A percentile compares a stretch with the other conserved stretches of the same genome.
Conservation (phyloP, 2,113 vertebrate species). For the Scopus umbretta region DNA sequence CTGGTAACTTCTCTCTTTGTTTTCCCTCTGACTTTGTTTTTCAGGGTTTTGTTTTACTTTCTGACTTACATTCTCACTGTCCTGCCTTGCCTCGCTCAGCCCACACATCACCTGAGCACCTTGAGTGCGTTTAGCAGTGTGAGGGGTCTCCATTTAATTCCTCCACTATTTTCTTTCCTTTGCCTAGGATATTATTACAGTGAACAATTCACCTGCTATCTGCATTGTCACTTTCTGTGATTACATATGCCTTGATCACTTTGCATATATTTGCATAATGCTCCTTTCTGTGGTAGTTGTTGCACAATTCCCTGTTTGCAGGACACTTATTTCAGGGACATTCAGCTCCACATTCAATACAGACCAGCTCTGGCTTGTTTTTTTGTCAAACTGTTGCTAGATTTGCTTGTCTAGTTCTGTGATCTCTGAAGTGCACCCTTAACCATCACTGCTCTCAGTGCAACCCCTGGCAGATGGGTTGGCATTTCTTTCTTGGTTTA, state of each 20-base stretch:
- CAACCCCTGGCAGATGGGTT: accelerated
- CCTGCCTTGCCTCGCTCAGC: background rate
- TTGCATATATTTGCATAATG: background rate
- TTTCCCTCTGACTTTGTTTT: background rate
- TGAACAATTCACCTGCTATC: background rate
- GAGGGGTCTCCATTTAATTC: background rate
- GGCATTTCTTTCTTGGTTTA: background rate
- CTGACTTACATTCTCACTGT: background rate
- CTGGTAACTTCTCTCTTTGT: background rate
- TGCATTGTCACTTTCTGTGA: background rate
- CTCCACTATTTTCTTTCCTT: background rate
- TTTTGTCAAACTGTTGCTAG: background rate
- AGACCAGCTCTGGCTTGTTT: background rate
- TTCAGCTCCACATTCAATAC: background rate
- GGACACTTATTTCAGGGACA: background rate
- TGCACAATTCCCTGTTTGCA: background rate
- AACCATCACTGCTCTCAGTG: background rate
- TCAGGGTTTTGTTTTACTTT: background rate
- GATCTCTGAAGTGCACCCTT: background rate
- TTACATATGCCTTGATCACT: background rate
- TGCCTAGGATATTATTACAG: background rate
- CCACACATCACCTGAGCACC: background rate
- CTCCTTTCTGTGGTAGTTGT: background rate
- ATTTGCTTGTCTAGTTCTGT: background rate
- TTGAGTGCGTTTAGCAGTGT: background rate